phyloP scores from a whole-genome alignment of 2,113 vertebrate genomes.

The Piaya cayana region DNA sequence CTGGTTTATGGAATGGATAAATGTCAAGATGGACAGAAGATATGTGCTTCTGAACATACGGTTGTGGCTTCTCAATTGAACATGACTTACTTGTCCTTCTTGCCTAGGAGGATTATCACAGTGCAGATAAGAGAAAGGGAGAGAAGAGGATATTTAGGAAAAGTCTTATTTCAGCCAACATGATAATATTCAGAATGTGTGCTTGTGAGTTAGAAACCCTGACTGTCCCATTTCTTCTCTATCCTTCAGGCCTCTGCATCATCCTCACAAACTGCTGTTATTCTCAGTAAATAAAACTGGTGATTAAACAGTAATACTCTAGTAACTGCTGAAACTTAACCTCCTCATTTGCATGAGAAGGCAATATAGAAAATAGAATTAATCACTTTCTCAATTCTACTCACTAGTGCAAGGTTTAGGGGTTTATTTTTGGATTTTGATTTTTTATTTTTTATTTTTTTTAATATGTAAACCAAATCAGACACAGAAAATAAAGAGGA shows the following conservation, averaged over 20 bases:
- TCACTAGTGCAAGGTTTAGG: neutral
- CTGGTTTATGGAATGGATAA: neutral
- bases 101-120: neutral
- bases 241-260: neutral
- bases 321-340: slow-evolving; percentile 1
- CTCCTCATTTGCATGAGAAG: slow-evolving; percentile 23
- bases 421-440: neutral
- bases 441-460: neutral
- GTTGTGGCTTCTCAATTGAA: neutral
- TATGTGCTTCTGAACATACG: neutral
- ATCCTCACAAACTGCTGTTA: neutral
- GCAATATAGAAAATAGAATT: neutral
- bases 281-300: slow-evolving; percentile 4
- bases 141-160: neutral
- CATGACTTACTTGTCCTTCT: neutral
- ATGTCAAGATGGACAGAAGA: neutral
- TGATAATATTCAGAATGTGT: neutral
- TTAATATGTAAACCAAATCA: neutral
- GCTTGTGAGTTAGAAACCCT: neutral
- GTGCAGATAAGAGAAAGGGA: neutral
- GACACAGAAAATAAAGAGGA: neutral
- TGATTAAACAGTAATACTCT: neutral
- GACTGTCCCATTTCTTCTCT: neutral
- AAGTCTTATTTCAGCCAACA: neutral
- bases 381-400: neutral